These are phyloP conservation scores for Aphaenogaster rudis DNA, from an alignment of 1,140 invertebrate species.

Conservation along the genomic window DNA sequence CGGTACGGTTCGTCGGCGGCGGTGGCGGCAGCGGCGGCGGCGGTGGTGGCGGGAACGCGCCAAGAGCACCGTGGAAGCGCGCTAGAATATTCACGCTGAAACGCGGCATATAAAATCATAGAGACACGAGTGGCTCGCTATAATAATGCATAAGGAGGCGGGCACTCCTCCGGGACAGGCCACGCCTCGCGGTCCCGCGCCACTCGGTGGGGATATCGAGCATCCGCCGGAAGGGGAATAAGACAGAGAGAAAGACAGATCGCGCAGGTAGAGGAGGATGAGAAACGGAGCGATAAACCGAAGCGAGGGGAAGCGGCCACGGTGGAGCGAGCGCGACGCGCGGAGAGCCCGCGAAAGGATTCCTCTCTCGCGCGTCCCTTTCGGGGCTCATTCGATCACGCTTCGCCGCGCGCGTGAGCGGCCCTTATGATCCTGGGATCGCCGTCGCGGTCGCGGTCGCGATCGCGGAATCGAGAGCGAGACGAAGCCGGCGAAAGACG, in stretches of 20 bases:
- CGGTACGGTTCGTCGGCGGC: background rate
- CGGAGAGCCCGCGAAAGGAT: slow-evolving; percentile 32
- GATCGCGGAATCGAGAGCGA: background rate
- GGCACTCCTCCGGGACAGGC: slow-evolving; percentile 59
- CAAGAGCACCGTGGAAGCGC: slow-evolving; percentile 68
- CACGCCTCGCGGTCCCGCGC: slow-evolving; percentile 60
- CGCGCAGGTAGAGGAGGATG: slow-evolving; percentile 46
- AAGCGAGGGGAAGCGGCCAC: slow-evolving; percentile 28
- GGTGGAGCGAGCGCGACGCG: slow-evolving; percentile 20
- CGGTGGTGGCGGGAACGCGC: background rate
- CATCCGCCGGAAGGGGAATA: slow-evolving; percentile 67
- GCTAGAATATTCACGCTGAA: slow-evolving; percentile 80
- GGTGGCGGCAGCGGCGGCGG: background rate
- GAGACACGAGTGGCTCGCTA: slow-evolving; percentile 82
- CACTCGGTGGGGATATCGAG: slow-evolving; percentile 65
- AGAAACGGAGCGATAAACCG: slow-evolving; percentile 39
- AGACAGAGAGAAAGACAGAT: slow-evolving; percentile 60
- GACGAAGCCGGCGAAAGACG: background rate
- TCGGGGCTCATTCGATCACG: slow-evolving; percentile 30
- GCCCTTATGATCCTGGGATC: background rate
- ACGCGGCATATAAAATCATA: slow-evolving; percentile 86
- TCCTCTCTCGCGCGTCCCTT: slow-evolving; percentile 27
- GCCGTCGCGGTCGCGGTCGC: background rate
- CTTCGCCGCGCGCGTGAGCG: slow-evolving; percentile 16
- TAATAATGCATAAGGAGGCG: slow-evolving; percentile 87